Percentiles rank a stretch among this genome's conserved stretches.
phyloP scores from a whole-genome alignment of 2,113 vertebrate genomes.

The Plectropomus leopardus region DNA sequence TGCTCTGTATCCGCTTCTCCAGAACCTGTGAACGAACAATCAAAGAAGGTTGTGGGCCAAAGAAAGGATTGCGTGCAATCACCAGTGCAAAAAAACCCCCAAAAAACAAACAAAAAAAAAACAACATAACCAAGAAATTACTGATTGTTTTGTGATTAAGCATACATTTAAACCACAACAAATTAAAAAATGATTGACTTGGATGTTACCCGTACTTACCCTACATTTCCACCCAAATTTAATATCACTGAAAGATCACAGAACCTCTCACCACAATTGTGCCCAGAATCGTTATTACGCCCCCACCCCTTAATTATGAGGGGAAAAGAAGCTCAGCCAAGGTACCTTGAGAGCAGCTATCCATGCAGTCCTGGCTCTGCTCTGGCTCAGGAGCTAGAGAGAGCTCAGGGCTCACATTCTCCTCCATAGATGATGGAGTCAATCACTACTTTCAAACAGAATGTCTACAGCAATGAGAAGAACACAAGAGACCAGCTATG shows the following conservation, averaged over 20 bases:
- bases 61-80: not conserved
- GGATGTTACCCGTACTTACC: conserved; percentile 2
- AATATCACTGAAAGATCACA: conserved; percentile 17
- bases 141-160: not conserved
- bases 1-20: conserved; percentile 83
- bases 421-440: conserved; percentile 87
- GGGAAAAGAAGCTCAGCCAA: conserved; percentile 67
- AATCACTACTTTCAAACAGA: conserved; percentile 81
- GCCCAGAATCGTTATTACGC: conserved; percentile 3
- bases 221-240: conserved; percentile 4
- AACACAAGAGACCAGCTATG: conserved; percentile 76
- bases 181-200: not conserved
- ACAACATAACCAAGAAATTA: not conserved
- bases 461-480: conserved; percentile 78
- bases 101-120: too few relatives aligned
- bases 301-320: conserved; percentile 18
- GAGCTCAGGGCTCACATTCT: conserved; percentile 82
- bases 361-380: conserved; percentile 86
- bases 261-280: conserved; percentile 14
- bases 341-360: conserved; percentile 90
- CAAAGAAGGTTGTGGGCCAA: conserved; percentile 14
- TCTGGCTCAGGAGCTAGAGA: conserved; percentile 83
- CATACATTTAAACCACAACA: not conserved
- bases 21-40: conserved; percentile 68
- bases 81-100: not conserved